Evolutionary conservation across 2,113 vertebrate genomes (phyloP).

Genomic region (Hippocampus mohnikei): DNA sequence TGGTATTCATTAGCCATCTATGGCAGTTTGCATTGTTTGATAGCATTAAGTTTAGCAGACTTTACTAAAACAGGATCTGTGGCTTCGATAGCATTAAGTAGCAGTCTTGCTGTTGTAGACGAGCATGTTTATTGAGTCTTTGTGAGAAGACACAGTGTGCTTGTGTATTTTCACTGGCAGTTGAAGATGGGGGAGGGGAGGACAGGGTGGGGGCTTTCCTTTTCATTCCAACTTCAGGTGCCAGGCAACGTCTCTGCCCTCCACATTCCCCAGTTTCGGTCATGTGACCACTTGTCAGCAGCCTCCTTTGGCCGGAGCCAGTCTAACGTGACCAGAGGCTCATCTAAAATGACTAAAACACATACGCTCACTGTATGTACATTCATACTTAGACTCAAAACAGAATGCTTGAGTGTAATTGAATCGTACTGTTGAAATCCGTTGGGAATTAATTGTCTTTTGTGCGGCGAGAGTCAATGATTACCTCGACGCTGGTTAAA

Average conservation of each 20-base stretch:
- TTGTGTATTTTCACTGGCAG: constrained; percentile 24
- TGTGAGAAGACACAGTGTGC: constrained; percentile 35
- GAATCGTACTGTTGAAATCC: neutral
- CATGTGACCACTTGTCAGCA: constrained; percentile 55
- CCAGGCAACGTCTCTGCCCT: constrained; percentile 51
- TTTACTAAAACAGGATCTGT: neutral
- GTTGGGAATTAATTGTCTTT: neutral
- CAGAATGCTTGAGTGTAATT: neutral
- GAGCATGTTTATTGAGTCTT: constrained; percentile 24
- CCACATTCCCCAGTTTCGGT: constrained; percentile 71
- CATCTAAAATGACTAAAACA: neutral
- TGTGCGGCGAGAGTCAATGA: constrained; percentile 19
- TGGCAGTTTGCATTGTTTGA: too few species aligned
- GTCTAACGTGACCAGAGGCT: constrained; percentile 32
- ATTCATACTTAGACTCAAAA: neutral
- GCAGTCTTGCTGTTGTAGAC: constrained; percentile 9
- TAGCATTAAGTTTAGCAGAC: too few species aligned
- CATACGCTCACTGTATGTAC: neutral
- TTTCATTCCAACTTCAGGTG: constrained; percentile 51
- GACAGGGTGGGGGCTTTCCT: constrained; percentile 13
- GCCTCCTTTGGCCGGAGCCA: constrained; percentile 43
- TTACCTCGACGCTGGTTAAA: constrained; percentile 25
- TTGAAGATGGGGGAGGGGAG: neutral
- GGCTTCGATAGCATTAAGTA: neutral
- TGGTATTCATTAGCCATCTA: too few species aligned